Conservation (phyloP, 2,113 vertebrate species). For the Chaetodon auriga region DNA sequence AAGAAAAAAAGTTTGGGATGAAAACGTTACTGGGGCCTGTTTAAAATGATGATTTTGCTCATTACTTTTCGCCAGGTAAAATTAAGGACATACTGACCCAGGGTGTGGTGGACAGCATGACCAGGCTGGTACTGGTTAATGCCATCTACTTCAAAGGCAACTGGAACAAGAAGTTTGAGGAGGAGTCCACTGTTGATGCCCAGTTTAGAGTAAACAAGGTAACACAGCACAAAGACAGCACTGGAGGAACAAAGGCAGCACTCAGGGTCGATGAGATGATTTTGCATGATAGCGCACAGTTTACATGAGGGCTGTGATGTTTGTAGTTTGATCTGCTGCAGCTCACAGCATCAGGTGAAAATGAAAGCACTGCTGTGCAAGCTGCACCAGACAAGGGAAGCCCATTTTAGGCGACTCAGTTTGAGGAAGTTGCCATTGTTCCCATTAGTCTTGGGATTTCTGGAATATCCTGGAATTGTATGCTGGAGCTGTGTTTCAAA, state of each 20-base stretch:
- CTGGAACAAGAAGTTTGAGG: slow-evolving; percentile 86
- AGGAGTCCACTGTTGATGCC: slow-evolving; percentile 71
- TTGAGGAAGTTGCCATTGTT: not conserved
- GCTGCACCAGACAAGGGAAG: not conserved
- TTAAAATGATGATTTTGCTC: not conserved
- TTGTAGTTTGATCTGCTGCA: not conserved
- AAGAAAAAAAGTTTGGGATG: not conserved
- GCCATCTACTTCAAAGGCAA: slow-evolving; percentile 92
- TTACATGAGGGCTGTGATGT: not conserved
- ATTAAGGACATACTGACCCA: slow-evolving; percentile 85
- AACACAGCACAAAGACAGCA: not conserved
- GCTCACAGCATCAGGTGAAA: not conserved
- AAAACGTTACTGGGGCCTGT: not conserved
- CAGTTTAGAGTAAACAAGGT: slow-evolving; percentile 82
- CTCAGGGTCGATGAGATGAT: not conserved
- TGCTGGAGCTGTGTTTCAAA: no score
- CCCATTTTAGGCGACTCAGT: not conserved
- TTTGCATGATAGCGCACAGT: not conserved
- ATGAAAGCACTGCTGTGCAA: not conserved
- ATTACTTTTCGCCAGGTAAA: slow-evolving; percentile 83
- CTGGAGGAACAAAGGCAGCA: not conserved
- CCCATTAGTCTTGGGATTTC: not conserved
- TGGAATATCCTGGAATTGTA: not conserved
- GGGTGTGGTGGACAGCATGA: slow-evolving; percentile 73
- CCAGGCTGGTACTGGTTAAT: slow-evolving; percentile 89